phyloP scores from a whole-genome alignment of 2,113 vertebrate species.

The Nothobranchius kuhntae region DNA sequence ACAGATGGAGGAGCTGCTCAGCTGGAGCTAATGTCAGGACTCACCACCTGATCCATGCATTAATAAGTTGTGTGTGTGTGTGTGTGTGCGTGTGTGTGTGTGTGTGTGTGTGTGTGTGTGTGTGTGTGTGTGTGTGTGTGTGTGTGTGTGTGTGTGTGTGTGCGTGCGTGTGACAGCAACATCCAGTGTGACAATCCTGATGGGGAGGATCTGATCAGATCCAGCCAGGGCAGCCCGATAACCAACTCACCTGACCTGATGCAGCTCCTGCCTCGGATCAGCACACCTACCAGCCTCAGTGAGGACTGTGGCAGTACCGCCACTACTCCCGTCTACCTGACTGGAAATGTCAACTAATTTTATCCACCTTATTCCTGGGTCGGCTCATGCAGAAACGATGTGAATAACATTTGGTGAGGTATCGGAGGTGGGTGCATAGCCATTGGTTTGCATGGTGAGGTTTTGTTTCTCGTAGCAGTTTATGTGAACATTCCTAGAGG shows the following conservation, averaged over 20 bases:
- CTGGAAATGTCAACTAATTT: too few species aligned
- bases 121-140: neutral
- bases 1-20: neutral
- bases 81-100: neutral
- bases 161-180: neutral
- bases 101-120: conserved; percentile 4
- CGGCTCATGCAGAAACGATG: too few species aligned
- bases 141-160: neutral
- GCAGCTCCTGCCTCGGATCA: conserved; percentile 10
- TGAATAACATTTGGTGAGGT: too few species aligned
- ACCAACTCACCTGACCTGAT: conserved; percentile 12
- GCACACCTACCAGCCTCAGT: neutral
- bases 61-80: neutral
- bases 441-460: too few species aligned
- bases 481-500: too few species aligned
- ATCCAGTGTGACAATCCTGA: neutral
- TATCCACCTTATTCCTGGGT: too few species aligned
- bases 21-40: neutral
- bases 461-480: too few species aligned
- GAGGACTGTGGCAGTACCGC: neutral
- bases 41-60: neutral
- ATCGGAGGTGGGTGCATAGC: too few species aligned
- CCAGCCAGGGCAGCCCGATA: conserved; percentile 74
- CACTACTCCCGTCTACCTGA: conserved; percentile 16
- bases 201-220: conserved; percentile 55